phyloP scores from a whole-genome alignment of 2,888 invertebrate species.

The Serripes groenlandicus region DNA sequence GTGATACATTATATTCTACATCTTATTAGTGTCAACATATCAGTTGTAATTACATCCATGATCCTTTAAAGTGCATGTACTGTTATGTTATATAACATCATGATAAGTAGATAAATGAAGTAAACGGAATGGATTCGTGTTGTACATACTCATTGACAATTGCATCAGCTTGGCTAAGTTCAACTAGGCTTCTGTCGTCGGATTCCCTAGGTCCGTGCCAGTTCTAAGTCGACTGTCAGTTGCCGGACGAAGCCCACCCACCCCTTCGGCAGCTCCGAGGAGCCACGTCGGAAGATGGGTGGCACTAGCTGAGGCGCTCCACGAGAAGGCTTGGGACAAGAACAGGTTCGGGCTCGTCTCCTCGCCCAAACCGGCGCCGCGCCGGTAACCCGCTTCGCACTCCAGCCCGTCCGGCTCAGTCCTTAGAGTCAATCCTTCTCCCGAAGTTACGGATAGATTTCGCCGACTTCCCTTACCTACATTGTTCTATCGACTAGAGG shows the following conservation, averaged over 20 bases:
- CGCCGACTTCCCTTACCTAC: slow-evolving; percentile 89
- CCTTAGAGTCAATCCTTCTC: slow-evolving; percentile 92
- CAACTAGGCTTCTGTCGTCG: too few relatives aligned
- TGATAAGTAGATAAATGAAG: too few relatives aligned
- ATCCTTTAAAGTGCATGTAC: too few relatives aligned
- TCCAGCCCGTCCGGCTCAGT: slow-evolving; percentile 88
- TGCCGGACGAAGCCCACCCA: slow-evolving; percentile 27
- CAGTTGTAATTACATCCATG: too few relatives aligned
- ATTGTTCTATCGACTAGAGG: slow-evolving; percentile 91
- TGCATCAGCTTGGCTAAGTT: too few relatives aligned
- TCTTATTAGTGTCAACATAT: too few relatives aligned
- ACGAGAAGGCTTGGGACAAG: slow-evolving; percentile 56
- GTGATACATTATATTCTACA: too few relatives aligned
- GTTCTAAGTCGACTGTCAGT: slow-evolving; percentile 88
- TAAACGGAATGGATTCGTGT: too few relatives aligned
- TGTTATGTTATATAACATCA: too few relatives aligned
- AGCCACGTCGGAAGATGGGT: too few relatives aligned
- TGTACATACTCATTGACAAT: too few relatives aligned
- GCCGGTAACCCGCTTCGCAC: slow-evolving; percentile 87
- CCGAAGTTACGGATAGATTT: slow-evolving; percentile 90
- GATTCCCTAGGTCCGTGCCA: slow-evolving; percentile 90
- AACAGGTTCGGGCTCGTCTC: slow-evolving; percentile 52
- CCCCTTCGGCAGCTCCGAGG: too few relatives aligned
- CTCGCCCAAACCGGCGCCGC: slow-evolving; percentile 81
- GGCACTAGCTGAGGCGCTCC: slow-evolving; percentile 57